A percentile compares a stretch with the other conserved stretches of the same genome.
Conservation (phyloP, 2,888 invertebrate genomes). For the Acleris literana region DNA sequence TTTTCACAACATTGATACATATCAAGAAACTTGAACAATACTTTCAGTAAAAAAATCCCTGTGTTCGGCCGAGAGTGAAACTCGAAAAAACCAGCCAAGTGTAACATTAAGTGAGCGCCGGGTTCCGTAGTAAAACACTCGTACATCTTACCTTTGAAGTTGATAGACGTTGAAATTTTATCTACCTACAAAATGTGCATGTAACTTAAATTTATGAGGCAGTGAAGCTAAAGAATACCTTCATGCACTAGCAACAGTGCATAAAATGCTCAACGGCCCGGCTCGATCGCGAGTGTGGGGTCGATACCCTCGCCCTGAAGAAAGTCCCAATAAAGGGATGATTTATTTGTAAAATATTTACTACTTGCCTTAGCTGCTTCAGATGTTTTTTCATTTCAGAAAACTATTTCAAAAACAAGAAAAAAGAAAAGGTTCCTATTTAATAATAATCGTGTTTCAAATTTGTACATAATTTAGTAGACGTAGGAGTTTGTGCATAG, state of each 20-base stretch:
- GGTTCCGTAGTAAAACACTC: constrained; percentile 28
- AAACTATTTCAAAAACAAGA: too few relatives aligned
- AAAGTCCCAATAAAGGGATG: not conserved
- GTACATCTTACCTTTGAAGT: constrained; percentile 19
- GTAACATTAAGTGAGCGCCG: constrained; percentile 20
- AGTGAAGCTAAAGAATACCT: constrained; percentile 18
- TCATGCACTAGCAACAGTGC: constrained; percentile 4
- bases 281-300: constrained; percentile 4
- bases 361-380: not conserved
- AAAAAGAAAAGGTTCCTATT: too few relatives aligned
- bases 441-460: too few relatives aligned
- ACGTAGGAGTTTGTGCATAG: too few relatives aligned
- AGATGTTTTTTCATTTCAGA: too few relatives aligned
- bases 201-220: constrained; percentile 6
- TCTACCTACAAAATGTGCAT: constrained; percentile 13
- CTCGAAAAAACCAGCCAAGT: constrained; percentile 27
- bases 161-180: constrained; percentile 29
- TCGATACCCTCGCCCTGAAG: constrained; percentile 12
- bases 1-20: constrained; percentile 36
- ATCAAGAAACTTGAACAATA: constrained; percentile 36
- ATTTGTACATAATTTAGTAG: too few relatives aligned
- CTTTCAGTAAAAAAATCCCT: constrained; percentile 32
- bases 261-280: constrained; percentile 10
- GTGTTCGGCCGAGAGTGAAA: constrained; percentile 31
- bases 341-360: constrained; percentile 7